phyloP scores from a whole-genome alignment of 2,797 vertebrate genomes.

The Phoebastria nigripes region DNA sequence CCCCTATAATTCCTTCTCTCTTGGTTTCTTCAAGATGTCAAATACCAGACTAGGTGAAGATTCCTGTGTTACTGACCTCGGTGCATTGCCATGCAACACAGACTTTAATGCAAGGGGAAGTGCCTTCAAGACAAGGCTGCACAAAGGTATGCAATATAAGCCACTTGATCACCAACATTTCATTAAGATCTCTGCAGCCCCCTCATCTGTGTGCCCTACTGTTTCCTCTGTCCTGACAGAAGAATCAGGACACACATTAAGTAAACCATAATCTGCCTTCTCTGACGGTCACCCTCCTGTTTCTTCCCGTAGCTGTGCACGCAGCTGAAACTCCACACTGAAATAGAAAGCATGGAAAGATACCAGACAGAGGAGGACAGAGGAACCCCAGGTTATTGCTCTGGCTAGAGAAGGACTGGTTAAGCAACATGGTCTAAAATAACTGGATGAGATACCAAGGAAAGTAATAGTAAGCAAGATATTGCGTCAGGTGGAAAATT shows the following conservation, averaged over 20 bases:
- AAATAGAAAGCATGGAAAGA: neutral
- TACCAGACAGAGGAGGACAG: neutral
- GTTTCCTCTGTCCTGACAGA: neutral
- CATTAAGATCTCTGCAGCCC: neutral
- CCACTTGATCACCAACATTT: neutral
- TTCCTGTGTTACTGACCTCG: neutral
- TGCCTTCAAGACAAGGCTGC: neutral
- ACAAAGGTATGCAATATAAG: neutral
- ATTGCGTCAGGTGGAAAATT: neutral
- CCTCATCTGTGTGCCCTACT: neutral
- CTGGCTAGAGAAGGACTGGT: neutral
- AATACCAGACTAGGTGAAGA: neutral
- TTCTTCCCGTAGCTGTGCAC: neutral
- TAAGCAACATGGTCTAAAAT: neutral
- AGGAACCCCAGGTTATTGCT: neutral
- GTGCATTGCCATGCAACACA: neutral
- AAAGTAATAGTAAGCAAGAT: neutral
- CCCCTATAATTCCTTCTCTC: neutral
- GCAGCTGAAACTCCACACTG: neutral
- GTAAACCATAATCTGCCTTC: neutral
- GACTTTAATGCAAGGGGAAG: neutral
- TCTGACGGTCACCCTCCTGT: neutral
- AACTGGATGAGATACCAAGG: neutral
- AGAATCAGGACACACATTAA: neutral
- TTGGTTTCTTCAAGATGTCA: neutral